A percentile compares a stretch with the other conserved stretches of the same genome.
These are phyloP conservation scores for Osmerus mordax DNA, from an alignment of 2,113 vertebrate genomes.

Conservation along the genomic window DNA sequence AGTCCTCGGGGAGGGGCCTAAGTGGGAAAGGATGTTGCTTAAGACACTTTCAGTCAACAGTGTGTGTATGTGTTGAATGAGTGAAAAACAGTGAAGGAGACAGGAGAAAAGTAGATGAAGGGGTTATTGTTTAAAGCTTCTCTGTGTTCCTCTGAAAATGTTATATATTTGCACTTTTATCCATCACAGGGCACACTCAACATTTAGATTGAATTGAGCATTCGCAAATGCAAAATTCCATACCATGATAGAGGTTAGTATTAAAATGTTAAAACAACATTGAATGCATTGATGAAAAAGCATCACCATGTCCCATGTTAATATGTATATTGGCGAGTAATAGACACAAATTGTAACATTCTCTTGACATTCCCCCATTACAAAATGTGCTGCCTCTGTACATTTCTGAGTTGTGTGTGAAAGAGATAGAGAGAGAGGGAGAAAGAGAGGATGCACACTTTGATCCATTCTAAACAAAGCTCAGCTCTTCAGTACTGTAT, in stretches of 20 bases:
- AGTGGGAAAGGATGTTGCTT: slow-evolving; percentile 76
- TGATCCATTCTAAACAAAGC: too few species aligned
- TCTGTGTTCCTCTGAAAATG: slow-evolving; percentile 59
- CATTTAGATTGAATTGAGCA: slow-evolving; percentile 58
- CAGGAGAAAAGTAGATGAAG: slow-evolving; percentile 54
- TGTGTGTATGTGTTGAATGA: slow-evolving; percentile 52
- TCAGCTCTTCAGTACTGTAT: too few species aligned
- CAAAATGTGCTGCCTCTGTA: neutral
- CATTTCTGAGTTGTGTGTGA: neutral
- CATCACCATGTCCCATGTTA: too few species aligned
- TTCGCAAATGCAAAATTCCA: too few species aligned
- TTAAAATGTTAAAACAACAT: too few species aligned
- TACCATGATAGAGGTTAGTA: too few species aligned
- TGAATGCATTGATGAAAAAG: too few species aligned
- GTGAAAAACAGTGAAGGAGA: slow-evolving; percentile 51
- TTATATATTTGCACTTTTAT: slow-evolving; percentile 47
- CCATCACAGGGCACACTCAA: slow-evolving; percentile 70
- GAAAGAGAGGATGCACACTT: neutral
- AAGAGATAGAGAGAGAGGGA: neutral
- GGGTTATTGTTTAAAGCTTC: slow-evolving; percentile 68
- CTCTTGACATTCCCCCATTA: neutral
- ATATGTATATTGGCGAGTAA: too few species aligned
- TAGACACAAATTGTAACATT: too few species aligned
- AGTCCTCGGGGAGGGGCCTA: slow-evolving; percentile 69
- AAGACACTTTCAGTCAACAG: slow-evolving; percentile 68